Evolutionary conservation across 92 coral and sea anemone genomes (phyloP).

Genomic region (Ricordea florida): DNA sequence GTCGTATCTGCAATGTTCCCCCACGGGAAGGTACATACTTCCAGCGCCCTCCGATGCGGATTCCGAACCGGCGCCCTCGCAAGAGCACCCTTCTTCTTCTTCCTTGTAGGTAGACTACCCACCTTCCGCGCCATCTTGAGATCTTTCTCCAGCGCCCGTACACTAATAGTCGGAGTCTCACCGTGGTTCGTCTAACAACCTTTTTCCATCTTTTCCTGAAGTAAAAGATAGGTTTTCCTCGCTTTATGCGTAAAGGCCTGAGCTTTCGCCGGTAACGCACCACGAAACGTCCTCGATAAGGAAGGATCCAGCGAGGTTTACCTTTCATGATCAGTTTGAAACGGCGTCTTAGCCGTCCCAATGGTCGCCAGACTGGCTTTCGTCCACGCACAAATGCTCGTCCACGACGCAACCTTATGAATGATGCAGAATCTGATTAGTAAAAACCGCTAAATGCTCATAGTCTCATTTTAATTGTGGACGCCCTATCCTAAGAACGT

Average conservation of each 20-base stretch:
- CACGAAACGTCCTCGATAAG: slow-evolving; percentile 17
- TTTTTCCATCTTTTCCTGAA: not conserved
- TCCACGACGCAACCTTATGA: not conserved
- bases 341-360: slow-evolving; percentile 3
- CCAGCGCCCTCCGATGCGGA: slow-evolving; percentile 28
- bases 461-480: too few relatives aligned
- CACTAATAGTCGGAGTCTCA: slow-evolving; percentile 14
- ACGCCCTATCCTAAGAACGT: too few relatives aligned
- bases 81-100: not conserved
- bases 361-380: not conserved
- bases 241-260: not conserved
- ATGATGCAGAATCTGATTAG: not conserved
- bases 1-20: slow-evolving; percentile 25
- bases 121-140: not conserved
- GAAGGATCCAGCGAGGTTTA: slow-evolving; percentile 14
- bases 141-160: not conserved
- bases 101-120: not conserved
- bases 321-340: not conserved
- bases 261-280: slow-evolving; percentile 1
- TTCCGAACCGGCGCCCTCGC: slow-evolving; percentile 24
- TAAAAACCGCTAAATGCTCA: too few relatives aligned
- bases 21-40: slow-evolving; percentile 11
- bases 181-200: not conserved
- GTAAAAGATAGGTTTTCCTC: not conserved
- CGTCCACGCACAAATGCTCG: not conserved